These are phyloP conservation scores for Trachythela sp. DNA, from an alignment of 64 coral and sea anemone genomes.

Conservation along the genomic window DNA sequence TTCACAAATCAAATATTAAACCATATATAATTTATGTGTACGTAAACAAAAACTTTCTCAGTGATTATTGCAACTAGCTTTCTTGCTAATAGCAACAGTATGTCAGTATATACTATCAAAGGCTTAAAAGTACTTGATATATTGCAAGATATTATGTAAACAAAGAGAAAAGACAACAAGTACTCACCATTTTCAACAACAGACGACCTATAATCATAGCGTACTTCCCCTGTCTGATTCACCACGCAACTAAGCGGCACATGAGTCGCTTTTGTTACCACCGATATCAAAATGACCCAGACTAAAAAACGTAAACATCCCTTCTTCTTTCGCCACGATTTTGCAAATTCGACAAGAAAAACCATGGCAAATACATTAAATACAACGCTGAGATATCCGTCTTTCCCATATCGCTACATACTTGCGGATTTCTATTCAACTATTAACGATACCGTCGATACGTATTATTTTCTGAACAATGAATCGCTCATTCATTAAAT, in stretches of 20 bases:
- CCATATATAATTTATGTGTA: too few species aligned
- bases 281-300: neutral
- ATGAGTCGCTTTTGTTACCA: neutral
- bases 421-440: neutral
- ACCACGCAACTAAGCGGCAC: neutral
- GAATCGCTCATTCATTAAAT: neutral
- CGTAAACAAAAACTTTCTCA: too few species aligned
- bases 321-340: neutral
- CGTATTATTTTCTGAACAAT: neutral
- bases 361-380: neutral
- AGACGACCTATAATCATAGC: constrained; percentile 83
- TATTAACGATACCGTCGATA: neutral
- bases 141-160: neutral
- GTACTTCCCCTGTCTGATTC: neutral
- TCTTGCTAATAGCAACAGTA: neutral
- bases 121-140: neutral
- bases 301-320: neutral
- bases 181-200: constrained; percentile 94
- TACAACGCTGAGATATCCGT: neutral
- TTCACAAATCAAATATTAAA: too few species aligned
- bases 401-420: neutral
- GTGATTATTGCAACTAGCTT: constrained; percentile 1
- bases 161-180: neutral
- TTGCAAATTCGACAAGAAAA: neutral
- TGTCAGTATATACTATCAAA: neutral